phyloP scores from a whole-genome alignment of 2,888 invertebrate species.

The Dione juno region DNA sequence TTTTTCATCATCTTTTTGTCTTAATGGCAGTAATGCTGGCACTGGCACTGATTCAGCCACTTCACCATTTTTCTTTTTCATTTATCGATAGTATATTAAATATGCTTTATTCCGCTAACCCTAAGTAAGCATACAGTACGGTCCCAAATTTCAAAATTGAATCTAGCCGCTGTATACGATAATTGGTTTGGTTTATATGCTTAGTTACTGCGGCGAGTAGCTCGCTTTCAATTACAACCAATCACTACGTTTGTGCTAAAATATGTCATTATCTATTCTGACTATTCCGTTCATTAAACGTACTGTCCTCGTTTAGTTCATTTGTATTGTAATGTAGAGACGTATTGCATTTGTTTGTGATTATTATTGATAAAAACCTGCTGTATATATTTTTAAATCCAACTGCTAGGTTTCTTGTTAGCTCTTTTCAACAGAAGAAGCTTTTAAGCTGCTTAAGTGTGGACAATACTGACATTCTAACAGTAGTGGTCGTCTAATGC shows the following conservation, averaged over 20 bases:
- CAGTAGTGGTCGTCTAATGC: no score
- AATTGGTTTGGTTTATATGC: constrained; percentile 80
- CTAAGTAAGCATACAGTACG: constrained; percentile 49
- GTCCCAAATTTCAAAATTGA: constrained; percentile 77
- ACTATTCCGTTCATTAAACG: constrained; percentile 3
- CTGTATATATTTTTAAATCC: no score
- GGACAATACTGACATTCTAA: no score
- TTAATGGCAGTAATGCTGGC: no score
- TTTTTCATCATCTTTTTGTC: no score
- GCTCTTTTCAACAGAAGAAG: no score
- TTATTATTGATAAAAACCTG: no score
- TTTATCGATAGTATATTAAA: no score
- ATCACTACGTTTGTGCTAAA: constrained; percentile 27
- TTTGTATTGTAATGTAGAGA: not conserved
- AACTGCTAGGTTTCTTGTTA: no score
- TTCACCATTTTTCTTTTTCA: no score
- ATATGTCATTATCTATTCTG: constrained; percentile 13
- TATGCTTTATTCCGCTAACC: constrained; percentile 50
- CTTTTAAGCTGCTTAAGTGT: no score
- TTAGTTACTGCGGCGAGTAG: constrained; percentile 59
- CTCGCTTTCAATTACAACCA: constrained; percentile 45
- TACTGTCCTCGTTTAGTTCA: not conserved
- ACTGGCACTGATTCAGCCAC: not conserved
- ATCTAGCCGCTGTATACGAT: constrained; percentile 78
- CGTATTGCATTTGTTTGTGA: no score